Conservation (phyloP, 2,113 vertebrate species). For the Misgurnus anguillicaudatus region DNA sequence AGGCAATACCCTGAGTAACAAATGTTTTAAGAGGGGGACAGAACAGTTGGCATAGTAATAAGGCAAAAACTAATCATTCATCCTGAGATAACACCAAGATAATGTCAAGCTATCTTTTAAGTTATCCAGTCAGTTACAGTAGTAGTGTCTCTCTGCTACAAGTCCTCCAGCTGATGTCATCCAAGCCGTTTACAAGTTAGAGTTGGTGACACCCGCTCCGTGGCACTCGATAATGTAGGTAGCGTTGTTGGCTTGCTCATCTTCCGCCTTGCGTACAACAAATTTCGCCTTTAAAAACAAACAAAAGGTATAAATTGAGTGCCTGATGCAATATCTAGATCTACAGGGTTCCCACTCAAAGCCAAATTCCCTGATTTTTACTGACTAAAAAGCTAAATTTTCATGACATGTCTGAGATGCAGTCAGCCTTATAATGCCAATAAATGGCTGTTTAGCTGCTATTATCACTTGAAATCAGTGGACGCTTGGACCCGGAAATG, state of each 20-base stretch:
- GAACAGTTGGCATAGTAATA: constrained; percentile 9
- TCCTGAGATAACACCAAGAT: constrained; percentile 6
- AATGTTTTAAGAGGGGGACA: constrained; percentile 31
- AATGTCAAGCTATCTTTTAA: constrained; percentile 15
- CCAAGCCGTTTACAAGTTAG: constrained; percentile 66
- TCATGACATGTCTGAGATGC: no score
- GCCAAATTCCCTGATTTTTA: no score
- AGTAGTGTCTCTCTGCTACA: constrained; percentile 60
- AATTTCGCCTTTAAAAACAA: constrained; percentile 86
- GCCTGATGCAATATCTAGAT: no score
- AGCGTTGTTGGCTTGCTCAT: constrained; percentile 76
- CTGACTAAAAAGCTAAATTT: no score
- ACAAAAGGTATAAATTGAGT: background rate
- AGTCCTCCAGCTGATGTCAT: constrained; percentile 29
- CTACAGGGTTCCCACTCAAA: no score
- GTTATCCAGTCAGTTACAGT: constrained; percentile 50
- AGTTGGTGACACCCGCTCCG: constrained; percentile 83
- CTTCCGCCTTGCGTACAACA: constrained; percentile 84
- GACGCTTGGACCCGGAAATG: no score
- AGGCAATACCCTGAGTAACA: constrained; percentile 66
- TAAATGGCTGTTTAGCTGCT: no score
- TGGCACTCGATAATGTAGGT: constrained; percentile 90
- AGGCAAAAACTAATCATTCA: constrained; percentile 24
- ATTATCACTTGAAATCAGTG: no score
- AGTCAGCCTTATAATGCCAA: no score